Evolutionary conservation across 2,113 vertebrate genomes (phyloP), one percentile per base, ranked within the genome.

Genomic region (Elephas maximus): DNA sequence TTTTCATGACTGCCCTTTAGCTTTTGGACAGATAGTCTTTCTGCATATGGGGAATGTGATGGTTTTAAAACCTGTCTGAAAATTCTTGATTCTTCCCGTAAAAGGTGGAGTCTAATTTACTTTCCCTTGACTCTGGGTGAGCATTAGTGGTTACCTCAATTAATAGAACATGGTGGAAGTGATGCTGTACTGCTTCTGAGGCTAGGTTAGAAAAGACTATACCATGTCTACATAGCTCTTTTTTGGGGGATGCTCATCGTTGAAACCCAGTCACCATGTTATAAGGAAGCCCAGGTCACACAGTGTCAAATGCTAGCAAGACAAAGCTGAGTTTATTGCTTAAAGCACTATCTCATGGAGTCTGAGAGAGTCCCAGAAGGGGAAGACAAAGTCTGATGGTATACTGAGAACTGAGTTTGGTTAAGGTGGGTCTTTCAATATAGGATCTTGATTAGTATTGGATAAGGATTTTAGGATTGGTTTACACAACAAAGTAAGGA

Each of bases 11-110:
- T 82, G 33, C 11, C 63, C 73, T 63, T 79, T 90, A 65, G 41
- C 26, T 79, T 96, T 89, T 88, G 51, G n/a, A 57, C 73, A 53
- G 28, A 57, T 79, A 57, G 28, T 79, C 14, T 92, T 96, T 84
- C n/a, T 88, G 74, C 73, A 91, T 44, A 63, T 26, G 30, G 77
- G 18, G 18, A 67, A 87, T 89, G 33, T 86, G 60, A 84, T 78
- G 20, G 17, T 30, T 93, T 91, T 37, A 53, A 90, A 77, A 78
- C 5, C 41, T 93, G 48, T 41, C 24, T 51, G 44, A 79, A 92
- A 92, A 88, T 74, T 84, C 37, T 73, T 92, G 8, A 78, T 73
- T 91, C 57, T 14, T 60, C 15, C 33, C 17, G 71, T 94, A 74
- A 87, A 82, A 87, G 18, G n/a, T 23, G 6, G 5, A 45, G 37